A percentile compares a stretch with the other conserved stretches of the same genome.
phyloP scores from a whole-genome alignment of 2,888 invertebrate genomes.

The Hesperia comma region DNA sequence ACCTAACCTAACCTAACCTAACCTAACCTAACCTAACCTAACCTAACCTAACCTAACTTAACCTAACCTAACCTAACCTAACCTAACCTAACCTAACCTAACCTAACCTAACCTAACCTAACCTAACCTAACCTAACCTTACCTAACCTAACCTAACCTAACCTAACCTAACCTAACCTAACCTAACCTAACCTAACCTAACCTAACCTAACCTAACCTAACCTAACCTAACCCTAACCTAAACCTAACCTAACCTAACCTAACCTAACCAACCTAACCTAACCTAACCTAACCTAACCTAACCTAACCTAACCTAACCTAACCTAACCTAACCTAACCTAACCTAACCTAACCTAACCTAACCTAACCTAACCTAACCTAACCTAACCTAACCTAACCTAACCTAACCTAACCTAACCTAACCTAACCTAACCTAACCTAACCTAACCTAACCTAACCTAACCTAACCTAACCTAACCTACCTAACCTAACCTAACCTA shows the following conservation, averaged over 20 bases:
- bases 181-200: slow-evolving; percentile 40
- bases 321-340: slow-evolving; percentile 37
- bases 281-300: slow-evolving; percentile 38
- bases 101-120: slow-evolving; percentile 41
- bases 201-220: slow-evolving; percentile 37
- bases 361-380: slow-evolving; percentile 37
- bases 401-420: slow-evolving; percentile 36
- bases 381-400: slow-evolving; percentile 38
- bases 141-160: slow-evolving; percentile 40
- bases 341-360: slow-evolving; percentile 38
- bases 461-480: slow-evolving; percentile 41
- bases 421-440: slow-evolving; percentile 35
- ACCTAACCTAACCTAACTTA: slow-evolving; percentile 39
- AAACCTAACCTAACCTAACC: slow-evolving; percentile 27
- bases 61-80: slow-evolving; percentile 40
- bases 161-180: slow-evolving; percentile 42
- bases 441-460: slow-evolving; percentile 38
- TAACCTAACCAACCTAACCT: slow-evolving; percentile 35
- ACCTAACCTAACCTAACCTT: slow-evolving; percentile 40
- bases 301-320: slow-evolving; percentile 35
- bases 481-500: slow-evolving; percentile 40
- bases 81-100: slow-evolving; percentile 39
- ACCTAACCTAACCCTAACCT: slow-evolving; percentile 35
- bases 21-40: slow-evolving; percentile 39
- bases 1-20: slow-evolving; percentile 36